Percentiles rank a stretch among this genome's conserved stretches.
phyloP scores from a whole-genome alignment of 2,888 invertebrate species.

The Catonia carolina region DNA sequence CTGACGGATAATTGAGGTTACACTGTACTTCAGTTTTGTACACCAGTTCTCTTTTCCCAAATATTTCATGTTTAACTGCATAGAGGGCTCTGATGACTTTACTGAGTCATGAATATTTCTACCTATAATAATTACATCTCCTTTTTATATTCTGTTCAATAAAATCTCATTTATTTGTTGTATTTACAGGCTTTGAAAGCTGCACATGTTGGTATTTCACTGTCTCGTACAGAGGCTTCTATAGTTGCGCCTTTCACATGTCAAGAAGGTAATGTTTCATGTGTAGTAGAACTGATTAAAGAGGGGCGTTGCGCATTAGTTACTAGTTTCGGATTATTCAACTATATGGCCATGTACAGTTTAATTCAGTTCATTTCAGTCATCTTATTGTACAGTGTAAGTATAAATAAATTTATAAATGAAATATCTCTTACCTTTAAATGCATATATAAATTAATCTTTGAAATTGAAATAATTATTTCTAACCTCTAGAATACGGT shows the following conservation, averaged over 20 bases:
- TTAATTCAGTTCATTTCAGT: constrained; percentile 83
- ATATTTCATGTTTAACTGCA: no score
- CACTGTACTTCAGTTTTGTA: no score
- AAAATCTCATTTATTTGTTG: background rate
- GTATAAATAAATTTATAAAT: constrained; percentile 38
- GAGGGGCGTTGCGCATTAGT: constrained; percentile 84
- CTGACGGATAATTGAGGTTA: no score
- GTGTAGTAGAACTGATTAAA: constrained; percentile 68
- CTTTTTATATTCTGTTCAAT: no score
- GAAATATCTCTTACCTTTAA: constrained; percentile 1
- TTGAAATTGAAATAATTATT: no score
- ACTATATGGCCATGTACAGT: constrained; percentile 86
- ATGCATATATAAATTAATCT: constrained; percentile 1
- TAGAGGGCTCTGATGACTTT: no score
- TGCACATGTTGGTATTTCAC: constrained; percentile 79
- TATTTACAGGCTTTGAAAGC: constrained; percentile 64
- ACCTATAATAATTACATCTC: no score
- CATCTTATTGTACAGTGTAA: constrained; percentile 65
- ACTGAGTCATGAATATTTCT: no score
- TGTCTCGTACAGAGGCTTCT: constrained; percentile 80
- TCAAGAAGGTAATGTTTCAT: constrained; percentile 67
- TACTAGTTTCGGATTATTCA: constrained; percentile 84
- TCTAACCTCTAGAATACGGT: no score
- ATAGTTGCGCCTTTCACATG: constrained; percentile 89
- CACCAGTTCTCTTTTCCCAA: no score